Evolutionary conservation across 2,888 invertebrate genomes (phyloP), one percentile per base, ranked within the genome.

Genomic region (Xestobium rufovillosum): DNA sequence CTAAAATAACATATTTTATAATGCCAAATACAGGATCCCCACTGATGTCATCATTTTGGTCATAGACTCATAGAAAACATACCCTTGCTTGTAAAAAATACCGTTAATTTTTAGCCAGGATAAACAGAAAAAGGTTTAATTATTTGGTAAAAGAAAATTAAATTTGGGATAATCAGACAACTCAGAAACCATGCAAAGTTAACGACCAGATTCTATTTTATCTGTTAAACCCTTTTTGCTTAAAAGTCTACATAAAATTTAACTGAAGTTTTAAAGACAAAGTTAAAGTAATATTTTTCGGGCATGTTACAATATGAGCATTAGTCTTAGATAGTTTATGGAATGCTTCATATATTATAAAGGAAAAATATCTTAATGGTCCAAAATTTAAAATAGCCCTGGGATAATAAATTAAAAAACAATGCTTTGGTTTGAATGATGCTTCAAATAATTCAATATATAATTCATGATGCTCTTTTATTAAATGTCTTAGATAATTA

Each of bases 371-470:
- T 17, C 38, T 34, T 4, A 44, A 16, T 4, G 47, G 45, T 3
- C 47, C 50, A 16, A 44, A 17, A 17, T 45, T 28, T 19, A 25
- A 25, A 31, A 50, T 44, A 14, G 47, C 27, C n/a, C 19, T 17
- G 10, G 44, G 41, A 42, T 47, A 47, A 38, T 50, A 44, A 3
- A 44, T 10, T 10, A 49, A 14, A 12, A 47, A 39, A 34, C 47
- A 45, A 23, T 44, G 43, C 41, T 50, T 50, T 8, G 44, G 43
- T 28, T 41, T 44, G 8, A 50, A 37, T 19, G 34, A 26, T 11
- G 35, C 35, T 14, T 36, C 33, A 14, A 47, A 43, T 13, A 45
- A n/a, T 25, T 36, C 6, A 9, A 36, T 29, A 26, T 45, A 47
- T 23, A 44, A 12, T 14, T 10, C 17, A 35, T 49, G 39, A 26